Evolutionary conservation across 1,140 invertebrate species (phyloP).

Genomic region (Trichonephila clavipes): DNA sequence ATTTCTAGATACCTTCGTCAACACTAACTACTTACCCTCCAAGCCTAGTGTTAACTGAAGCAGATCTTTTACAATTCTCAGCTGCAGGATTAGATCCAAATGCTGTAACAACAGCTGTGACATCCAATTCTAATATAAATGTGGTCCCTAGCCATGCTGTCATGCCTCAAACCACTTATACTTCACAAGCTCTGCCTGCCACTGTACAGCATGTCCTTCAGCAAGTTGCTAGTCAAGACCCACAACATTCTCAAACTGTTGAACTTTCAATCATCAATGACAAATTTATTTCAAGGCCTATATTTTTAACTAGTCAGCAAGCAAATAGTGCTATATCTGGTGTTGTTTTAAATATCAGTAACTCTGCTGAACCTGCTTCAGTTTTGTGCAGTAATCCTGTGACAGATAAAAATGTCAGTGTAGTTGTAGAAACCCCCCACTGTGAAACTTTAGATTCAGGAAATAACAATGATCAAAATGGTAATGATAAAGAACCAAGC

Average conservation of each 20-base stretch:
- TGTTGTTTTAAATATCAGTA: slow-evolving; percentile 61
- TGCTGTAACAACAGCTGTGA: background rate
- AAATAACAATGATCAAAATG: slow-evolving; percentile 63
- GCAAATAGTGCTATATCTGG: slow-evolving; percentile 28
- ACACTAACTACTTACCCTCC: slow-evolving; percentile 49
- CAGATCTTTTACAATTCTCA: slow-evolving; percentile 60
- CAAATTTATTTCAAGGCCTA: slow-evolving; percentile 57
- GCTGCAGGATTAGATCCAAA: slow-evolving; percentile 49
- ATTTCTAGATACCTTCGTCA: slow-evolving; percentile 56
- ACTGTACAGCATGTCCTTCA: slow-evolving; percentile 63
- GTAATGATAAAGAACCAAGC: slow-evolving; percentile 66
- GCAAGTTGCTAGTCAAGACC: slow-evolving; percentile 38
- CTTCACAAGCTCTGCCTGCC: slow-evolving; percentile 7
- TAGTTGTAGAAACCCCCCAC: background rate
- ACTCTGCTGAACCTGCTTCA: slow-evolving; percentile 29
- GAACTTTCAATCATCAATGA: slow-evolving; percentile 72
- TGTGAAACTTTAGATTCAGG: slow-evolving; percentile 28
- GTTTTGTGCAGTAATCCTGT: slow-evolving; percentile 38
- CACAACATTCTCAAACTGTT: slow-evolving; percentile 50
- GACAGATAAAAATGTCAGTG: slow-evolving; percentile 5
- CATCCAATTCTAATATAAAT: slow-evolving; percentile 35
- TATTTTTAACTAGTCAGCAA: slow-evolving; percentile 60
- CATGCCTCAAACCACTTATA: slow-evolving; percentile 36
- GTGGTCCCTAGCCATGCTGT: background rate
- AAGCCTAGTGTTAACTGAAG: slow-evolving; percentile 64